phyloP scores from a whole-genome alignment of 1,140 invertebrate species.

The Chironomus tepperi region DNA sequence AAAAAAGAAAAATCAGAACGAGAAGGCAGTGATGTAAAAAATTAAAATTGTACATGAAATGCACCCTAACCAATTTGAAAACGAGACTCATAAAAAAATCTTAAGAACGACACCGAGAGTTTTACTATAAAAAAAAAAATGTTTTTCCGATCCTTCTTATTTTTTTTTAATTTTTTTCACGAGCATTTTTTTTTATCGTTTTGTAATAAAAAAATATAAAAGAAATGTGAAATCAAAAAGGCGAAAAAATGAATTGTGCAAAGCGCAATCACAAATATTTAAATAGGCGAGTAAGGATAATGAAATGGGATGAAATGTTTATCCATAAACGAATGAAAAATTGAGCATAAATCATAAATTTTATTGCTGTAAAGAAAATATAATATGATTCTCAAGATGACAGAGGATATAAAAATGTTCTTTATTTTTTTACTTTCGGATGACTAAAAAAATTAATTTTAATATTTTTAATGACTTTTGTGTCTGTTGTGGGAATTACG shows the following conservation, averaged over 20 bases:
- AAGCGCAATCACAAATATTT: constrained; percentile 8
- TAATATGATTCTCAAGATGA: not conserved
- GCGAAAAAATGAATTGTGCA: not conserved
- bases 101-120: not conserved
- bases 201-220: not conserved
- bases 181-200: constrained; percentile 7
- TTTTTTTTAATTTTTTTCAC: constrained; percentile 3
- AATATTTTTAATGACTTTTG: not conserved
- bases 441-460: not conserved
- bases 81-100: not conserved
- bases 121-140: not conserved
- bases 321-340: not conserved
- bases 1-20: not conserved
- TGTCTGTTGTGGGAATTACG: no score
- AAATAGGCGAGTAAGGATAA: constrained; percentile 1
- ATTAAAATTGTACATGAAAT: constrained; percentile 2
- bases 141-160: not conserved
- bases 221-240: not conserved
- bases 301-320: not conserved
- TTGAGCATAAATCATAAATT: constrained; percentile 9
- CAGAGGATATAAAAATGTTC: not conserved
- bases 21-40: not conserved
- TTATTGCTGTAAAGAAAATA: not conserved
- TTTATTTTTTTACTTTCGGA: not conserved
- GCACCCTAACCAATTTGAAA: not conserved